phyloP scores from a whole-genome alignment of 1,140 invertebrate genomes.

The Arctopsyche grandis region DNA sequence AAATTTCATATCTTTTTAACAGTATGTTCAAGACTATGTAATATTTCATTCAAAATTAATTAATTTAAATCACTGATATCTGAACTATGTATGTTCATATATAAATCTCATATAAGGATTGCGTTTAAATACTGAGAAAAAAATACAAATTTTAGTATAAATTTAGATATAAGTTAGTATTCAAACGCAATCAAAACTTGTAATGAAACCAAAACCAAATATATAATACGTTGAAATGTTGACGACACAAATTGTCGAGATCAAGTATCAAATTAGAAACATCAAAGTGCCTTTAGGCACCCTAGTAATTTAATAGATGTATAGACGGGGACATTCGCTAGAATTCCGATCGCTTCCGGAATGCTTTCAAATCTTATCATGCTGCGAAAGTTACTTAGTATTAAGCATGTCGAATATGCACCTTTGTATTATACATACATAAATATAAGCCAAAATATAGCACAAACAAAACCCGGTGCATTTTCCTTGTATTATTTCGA shows the following conservation, averaged over 20 bases:
- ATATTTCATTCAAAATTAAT: no score
- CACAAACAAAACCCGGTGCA: not conserved
- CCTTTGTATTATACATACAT: not conserved
- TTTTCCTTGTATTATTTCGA: not conserved
- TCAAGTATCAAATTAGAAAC: conserved; percentile 21
- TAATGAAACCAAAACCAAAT: no score
- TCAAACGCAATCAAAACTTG: no score
- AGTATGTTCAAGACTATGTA: no score
- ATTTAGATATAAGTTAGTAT: no score
- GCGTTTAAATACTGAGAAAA: no score
- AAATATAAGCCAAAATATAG: not conserved
- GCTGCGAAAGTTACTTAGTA: not conserved
- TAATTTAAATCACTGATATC: no score
- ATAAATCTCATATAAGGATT: no score
- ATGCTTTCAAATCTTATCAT: not conserved
- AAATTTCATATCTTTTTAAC: no score
- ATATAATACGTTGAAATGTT: no score
- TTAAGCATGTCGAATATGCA: not conserved
- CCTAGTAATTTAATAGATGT: conserved; percentile 10
- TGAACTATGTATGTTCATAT: no score
- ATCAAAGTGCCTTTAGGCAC: conserved; percentile 18
- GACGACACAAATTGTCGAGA: not conserved
- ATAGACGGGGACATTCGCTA: not conserved
- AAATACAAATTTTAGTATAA: no score
- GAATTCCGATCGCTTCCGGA: conserved; percentile 14